Conservation (phyloP, 1,140 invertebrate genomes). For the Drosophila melanica region DNA sequence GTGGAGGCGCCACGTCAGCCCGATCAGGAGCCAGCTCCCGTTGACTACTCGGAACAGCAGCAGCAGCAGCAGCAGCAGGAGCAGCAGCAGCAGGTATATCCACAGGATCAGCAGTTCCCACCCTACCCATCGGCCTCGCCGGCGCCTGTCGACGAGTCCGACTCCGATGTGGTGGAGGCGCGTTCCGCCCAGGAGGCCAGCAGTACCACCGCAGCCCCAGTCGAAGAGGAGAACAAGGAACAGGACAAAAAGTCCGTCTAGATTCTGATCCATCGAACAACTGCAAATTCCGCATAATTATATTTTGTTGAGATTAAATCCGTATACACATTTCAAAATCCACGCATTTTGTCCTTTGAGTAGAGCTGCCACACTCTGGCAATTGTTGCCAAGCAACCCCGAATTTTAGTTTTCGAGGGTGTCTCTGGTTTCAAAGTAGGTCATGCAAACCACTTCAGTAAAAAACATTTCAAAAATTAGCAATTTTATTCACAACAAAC, state of each 20-base stretch:
- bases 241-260: slow-evolving; percentile 58
- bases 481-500: no score
- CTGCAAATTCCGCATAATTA: not conserved
- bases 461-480: no score
- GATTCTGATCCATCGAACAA: slow-evolving; percentile 14
- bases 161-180: slow-evolving; percentile 78
- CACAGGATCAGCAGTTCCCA: slow-evolving; percentile 75
- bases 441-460: no score
- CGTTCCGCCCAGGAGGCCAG: slow-evolving; percentile 55
- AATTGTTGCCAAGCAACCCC: no score
- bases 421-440: no score
- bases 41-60: slow-evolving; percentile 61
- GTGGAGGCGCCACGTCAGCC: slow-evolving; percentile 67
- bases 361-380: no score
- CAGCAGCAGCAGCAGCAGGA: slow-evolving; percentile 40
- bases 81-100: slow-evolving; percentile 55
- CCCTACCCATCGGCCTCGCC: slow-evolving; percentile 57
- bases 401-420: no score
- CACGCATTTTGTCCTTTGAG: no score
- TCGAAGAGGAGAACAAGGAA: slow-evolving; percentile 51
- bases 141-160: slow-evolving; percentile 53
- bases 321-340: not conserved
- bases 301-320: slow-evolving; percentile 32
- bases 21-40: slow-evolving; percentile 60
- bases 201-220: slow-evolving; percentile 62